Evolutionary conservation across 2,113 vertebrate species (phyloP).

Genomic region (Helogale parvula): DNA sequence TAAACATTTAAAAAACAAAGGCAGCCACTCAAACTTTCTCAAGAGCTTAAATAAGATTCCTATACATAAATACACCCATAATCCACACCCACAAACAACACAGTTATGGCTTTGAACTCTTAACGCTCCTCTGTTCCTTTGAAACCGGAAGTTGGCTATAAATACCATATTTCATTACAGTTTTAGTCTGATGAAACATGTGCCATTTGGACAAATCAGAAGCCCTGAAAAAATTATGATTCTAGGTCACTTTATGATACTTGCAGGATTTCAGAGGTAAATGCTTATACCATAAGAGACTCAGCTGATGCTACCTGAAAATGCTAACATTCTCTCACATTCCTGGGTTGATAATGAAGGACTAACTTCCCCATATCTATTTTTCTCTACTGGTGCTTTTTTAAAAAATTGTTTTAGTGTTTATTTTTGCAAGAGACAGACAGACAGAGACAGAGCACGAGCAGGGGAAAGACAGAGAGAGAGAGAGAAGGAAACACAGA

Average conservation of each 20-base stretch:
- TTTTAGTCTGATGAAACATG: neutral
- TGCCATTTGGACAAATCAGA: neutral
- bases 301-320: neutral
- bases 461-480: too few species aligned
- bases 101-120: neutral
- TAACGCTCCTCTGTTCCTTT: slow-evolving; percentile 59
- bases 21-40: neutral
- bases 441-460: too few species aligned
- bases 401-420: too few species aligned
- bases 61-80: neutral
- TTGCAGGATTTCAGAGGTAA: slow-evolving; percentile 12
- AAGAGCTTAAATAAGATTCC: slow-evolving; percentile 18
- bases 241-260: slow-evolving; percentile 1
- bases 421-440: too few species aligned
- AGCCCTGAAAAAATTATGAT: neutral
- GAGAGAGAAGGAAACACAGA: too few species aligned
- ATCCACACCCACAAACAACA: neutral
- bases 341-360: neutral
- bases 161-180: slow-evolving; percentile 6
- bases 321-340: neutral
- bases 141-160: slow-evolving; percentile 27
- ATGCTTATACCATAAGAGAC: neutral
- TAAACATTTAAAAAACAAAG: too few species aligned
- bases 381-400: slow-evolving; percentile 8
- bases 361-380: neutral